phyloP scores from a whole-genome alignment of 1,140 invertebrate genomes.

The Drosophila equinoxialis region DNA sequence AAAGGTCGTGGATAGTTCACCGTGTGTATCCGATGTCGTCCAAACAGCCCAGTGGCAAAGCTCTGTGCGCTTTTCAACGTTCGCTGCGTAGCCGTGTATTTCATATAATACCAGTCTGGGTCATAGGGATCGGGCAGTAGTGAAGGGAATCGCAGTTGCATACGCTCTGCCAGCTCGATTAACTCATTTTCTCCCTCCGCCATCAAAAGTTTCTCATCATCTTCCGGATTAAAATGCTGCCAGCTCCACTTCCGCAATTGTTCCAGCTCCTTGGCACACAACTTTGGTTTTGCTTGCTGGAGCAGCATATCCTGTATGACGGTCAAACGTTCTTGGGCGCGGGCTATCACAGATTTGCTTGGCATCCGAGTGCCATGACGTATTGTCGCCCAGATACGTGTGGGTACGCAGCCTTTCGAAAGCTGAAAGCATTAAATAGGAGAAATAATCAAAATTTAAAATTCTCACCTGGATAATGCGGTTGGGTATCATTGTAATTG shows the following conservation, averaged over 20 bases:
- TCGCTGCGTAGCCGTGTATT: slow-evolving; percentile 89
- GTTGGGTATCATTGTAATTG: slow-evolving; percentile 84
- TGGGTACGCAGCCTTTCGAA: slow-evolving; percentile 85
- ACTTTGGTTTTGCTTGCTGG: slow-evolving; percentile 41
- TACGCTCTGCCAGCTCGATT: slow-evolving; percentile 86
- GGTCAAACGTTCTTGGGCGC: slow-evolving; percentile 84
- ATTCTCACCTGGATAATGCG: slow-evolving; percentile 84
- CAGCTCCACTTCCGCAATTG: slow-evolving; percentile 85
- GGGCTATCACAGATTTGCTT: slow-evolving; percentile 84
- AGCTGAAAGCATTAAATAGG: slow-evolving; percentile 39
- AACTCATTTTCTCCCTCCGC: slow-evolving; percentile 88
- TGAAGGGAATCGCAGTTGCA: slow-evolving; percentile 86
- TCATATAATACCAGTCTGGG: slow-evolving; percentile 87
- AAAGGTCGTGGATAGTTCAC: slow-evolving; percentile 86
- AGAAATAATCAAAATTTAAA: slow-evolving; percentile 10
- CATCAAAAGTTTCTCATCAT: slow-evolving; percentile 85
- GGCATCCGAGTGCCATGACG: slow-evolving; percentile 89
- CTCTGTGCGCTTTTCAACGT: slow-evolving; percentile 88
- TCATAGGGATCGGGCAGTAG: slow-evolving; percentile 85
- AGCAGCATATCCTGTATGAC: slow-evolving; percentile 84
- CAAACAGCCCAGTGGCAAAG: slow-evolving; percentile 90
- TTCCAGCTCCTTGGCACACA: slow-evolving; percentile 77
- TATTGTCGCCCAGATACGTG: slow-evolving; percentile 87
- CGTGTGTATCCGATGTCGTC: slow-evolving; percentile 85
- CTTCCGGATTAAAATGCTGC: slow-evolving; percentile 61